Evolutionary conservation across 2,888 invertebrate genomes (phyloP).

Genomic region (Drosophila emarginata): DNA sequence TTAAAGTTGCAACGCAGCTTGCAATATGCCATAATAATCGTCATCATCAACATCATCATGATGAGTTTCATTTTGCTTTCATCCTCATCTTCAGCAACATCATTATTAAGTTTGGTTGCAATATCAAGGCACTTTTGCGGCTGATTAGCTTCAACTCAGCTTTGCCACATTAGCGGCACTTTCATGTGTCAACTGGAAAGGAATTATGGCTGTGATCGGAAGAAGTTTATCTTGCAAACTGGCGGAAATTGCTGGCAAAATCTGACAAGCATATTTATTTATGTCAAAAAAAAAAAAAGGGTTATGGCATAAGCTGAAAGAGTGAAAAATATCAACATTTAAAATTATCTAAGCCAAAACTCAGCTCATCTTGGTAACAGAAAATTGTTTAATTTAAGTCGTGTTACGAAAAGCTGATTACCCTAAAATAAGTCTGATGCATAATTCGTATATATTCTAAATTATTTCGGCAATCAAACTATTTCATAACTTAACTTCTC

Average conservation of each 20-base stretch:
- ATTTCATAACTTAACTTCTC: no score
- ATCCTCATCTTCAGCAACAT: constrained; percentile 1
- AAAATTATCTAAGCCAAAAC: neutral
- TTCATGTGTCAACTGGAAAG: constrained; percentile 65
- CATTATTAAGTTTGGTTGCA: constrained; percentile 11
- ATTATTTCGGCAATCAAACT: no score
- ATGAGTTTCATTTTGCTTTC: neutral
- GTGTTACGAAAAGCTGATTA: no score
- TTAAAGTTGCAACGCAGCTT: constrained; percentile 71
- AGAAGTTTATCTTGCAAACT: constrained; percentile 27
- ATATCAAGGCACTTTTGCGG: constrained; percentile 41
- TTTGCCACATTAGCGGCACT: constrained; percentile 69
- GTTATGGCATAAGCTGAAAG: constrained; percentile 30
- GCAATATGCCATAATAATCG: constrained; percentile 28
- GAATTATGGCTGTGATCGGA: constrained; percentile 52
- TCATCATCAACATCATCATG: constrained; percentile 23
- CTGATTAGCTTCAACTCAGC: constrained; percentile 62
- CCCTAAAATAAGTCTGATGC: no score
- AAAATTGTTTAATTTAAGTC: no score
- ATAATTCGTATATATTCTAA: no score
- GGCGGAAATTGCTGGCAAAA: constrained; percentile 37
- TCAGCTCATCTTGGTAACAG: neutral
- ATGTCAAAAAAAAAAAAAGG: constrained; percentile 11
- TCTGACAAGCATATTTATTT: constrained; percentile 43
- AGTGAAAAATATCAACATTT: neutral